These are phyloP conservation scores for Leucoraja ocellata DNA, from an alignment of 2,797 vertebrate species.

Conservation along the genomic window DNA sequence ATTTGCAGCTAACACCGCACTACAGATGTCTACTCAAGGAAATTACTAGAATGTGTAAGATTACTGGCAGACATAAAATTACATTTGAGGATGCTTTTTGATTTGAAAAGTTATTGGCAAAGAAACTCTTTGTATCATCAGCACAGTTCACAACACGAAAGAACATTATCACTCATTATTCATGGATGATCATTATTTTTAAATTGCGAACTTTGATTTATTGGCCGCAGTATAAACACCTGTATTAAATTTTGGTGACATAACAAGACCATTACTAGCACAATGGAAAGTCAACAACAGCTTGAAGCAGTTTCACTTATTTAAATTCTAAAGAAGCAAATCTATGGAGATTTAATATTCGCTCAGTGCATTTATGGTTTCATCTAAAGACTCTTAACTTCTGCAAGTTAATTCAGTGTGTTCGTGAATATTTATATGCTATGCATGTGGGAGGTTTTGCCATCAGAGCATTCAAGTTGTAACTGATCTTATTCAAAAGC, in stretches of 20 bases:
- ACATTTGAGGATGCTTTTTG: background rate
- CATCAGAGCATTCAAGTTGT: background rate
- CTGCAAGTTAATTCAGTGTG: background rate
- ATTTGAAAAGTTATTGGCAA: background rate
- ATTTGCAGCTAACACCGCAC: constrained; percentile 17
- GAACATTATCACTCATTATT: background rate
- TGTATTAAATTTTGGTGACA: background rate
- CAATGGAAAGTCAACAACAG: background rate
- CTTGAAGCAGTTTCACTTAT: background rate
- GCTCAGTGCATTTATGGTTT: background rate
- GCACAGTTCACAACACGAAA: background rate
- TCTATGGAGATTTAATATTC: background rate
- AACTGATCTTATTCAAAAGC: constrained; percentile 18
- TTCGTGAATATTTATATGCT: background rate
- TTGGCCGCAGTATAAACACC: background rate
- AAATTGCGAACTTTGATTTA: background rate
- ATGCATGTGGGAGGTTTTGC: background rate
- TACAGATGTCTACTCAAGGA: constrained; percentile 27
- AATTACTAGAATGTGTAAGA: constrained; percentile 11
- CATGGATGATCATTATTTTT: background rate
- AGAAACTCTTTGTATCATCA: background rate
- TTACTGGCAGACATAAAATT: constrained; percentile 1
- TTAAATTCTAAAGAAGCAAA: background rate
- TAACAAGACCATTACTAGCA: background rate
- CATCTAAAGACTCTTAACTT: background rate